These are phyloP conservation scores for Drosophila kikkawai DNA, from an alignment of 1,140 invertebrate genomes.

Conservation along the genomic window DNA sequence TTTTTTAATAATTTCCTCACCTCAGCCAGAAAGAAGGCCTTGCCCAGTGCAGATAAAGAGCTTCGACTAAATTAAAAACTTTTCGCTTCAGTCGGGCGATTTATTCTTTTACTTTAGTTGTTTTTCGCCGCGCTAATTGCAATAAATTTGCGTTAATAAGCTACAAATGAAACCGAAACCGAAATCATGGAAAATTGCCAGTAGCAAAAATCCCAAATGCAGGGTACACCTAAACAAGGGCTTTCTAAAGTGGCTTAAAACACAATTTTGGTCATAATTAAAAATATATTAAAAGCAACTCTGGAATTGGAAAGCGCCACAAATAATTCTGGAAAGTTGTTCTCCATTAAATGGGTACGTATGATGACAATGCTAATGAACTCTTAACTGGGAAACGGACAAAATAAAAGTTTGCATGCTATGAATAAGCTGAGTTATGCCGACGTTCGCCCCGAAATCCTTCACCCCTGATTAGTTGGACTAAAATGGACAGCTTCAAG, in stretches of 20 bases:
- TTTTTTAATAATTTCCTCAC: constrained; percentile 76
- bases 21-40: constrained; percentile 31
- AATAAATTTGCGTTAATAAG: constrained; percentile 79
- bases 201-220: constrained; percentile 43
- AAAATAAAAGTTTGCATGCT: not conserved
- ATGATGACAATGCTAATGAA: constrained; percentile 12
- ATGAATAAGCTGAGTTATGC: not conserved
- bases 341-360: not conserved
- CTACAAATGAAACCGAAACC: constrained; percentile 46
- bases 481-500: constrained; percentile 1
- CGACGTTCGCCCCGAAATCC: too few relatives aligned
- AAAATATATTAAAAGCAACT: constrained; percentile 44
- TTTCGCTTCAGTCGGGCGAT: constrained; percentile 48
- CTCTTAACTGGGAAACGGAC: not conserved
- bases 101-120: constrained; percentile 34
- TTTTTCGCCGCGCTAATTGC: constrained; percentile 61
- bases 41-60: constrained; percentile 69
- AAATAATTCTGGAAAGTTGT: not conserved
- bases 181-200: constrained; percentile 55
- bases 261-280: constrained; percentile 57
- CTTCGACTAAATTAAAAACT: constrained; percentile 79
- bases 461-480: not conserved
- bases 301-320: not conserved
- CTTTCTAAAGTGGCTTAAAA: constrained; percentile 1
- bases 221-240: not conserved